Conservation (phyloP, 2,113 vertebrate species). For the Rhea americana region DNA sequence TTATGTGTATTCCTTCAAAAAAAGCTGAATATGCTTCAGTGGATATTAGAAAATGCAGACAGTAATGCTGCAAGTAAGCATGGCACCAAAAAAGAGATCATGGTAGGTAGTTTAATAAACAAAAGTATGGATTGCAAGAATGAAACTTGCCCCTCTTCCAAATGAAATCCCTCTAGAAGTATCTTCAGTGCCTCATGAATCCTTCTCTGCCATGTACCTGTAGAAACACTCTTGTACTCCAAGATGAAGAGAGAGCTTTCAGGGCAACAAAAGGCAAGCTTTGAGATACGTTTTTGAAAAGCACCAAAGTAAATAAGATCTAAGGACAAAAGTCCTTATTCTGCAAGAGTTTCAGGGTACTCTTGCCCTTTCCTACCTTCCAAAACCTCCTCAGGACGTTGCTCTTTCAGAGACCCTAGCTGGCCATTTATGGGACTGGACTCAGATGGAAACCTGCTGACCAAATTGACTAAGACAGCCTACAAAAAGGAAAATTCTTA, state of each 20-base stretch:
- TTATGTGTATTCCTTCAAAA: neutral
- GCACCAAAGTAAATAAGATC: neutral
- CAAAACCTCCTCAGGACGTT: neutral
- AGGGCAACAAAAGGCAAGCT: neutral
- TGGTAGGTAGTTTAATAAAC: neutral
- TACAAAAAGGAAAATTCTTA: neutral
- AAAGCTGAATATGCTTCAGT: neutral
- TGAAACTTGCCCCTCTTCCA: neutral
- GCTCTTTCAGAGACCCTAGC: neutral
- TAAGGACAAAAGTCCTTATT: neutral
- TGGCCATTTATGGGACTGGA: neutral
- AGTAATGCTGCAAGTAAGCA: neutral
- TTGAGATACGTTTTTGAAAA: neutral
- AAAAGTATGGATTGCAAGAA: neutral
- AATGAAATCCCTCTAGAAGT: neutral
- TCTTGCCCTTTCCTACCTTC: neutral
- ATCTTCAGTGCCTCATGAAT: neutral
- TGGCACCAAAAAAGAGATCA: neutral
- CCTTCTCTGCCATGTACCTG: neutral
- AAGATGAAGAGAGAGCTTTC: neutral
- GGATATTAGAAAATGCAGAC: neutral
- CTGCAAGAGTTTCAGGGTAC: neutral
- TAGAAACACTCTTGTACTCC: fast-evolving
- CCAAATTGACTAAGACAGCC: neutral
- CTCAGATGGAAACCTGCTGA: neutral